Conservation (phyloP, 2,888 invertebrate genomes). For the Drosophila monieri region DNA sequence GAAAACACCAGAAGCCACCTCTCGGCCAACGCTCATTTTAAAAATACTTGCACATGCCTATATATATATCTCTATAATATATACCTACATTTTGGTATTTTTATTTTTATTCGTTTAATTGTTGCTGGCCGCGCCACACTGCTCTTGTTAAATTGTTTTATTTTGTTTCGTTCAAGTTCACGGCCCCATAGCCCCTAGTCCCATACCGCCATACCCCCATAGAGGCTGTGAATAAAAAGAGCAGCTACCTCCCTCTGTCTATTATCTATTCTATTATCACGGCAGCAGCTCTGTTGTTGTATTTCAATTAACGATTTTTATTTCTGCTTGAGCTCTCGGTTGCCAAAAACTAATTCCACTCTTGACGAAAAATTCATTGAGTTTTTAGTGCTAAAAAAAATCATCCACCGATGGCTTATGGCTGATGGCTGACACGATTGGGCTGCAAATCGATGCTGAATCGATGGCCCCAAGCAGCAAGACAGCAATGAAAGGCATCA, state of each 20-base stretch:
- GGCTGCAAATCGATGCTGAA: constrained; percentile 17
- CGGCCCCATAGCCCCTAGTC: constrained; percentile 51
- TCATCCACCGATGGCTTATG: constrained; percentile 23
- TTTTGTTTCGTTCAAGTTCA: constrained; percentile 70
- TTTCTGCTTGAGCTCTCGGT: constrained; percentile 40
- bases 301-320: constrained; percentile 64
- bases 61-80: constrained; percentile 33
- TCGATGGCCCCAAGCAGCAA: constrained; percentile 5
- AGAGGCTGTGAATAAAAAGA: constrained; percentile 43
- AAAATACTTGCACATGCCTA: constrained; percentile 58
- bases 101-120: constrained; percentile 66
- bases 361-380: constrained; percentile 19
- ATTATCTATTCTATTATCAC: constrained; percentile 12
- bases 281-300: constrained; percentile 39
- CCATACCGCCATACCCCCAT: neutral
- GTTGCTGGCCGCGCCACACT: constrained; percentile 51
- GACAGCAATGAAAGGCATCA: neutral
- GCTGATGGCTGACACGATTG: constrained; percentile 7
- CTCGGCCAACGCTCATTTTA: constrained; percentile 54
- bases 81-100: constrained; percentile 27
- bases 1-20: constrained; percentile 52
- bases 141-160: constrained; percentile 67
- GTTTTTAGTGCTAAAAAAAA: constrained; percentile 43
- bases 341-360: constrained; percentile 39
- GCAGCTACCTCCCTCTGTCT: constrained; percentile 53